These are phyloP conservation scores for Boleophthalmus pectinirostris DNA, from an alignment of 2,113 vertebrate genomes.

Conservation along the genomic window DNA sequence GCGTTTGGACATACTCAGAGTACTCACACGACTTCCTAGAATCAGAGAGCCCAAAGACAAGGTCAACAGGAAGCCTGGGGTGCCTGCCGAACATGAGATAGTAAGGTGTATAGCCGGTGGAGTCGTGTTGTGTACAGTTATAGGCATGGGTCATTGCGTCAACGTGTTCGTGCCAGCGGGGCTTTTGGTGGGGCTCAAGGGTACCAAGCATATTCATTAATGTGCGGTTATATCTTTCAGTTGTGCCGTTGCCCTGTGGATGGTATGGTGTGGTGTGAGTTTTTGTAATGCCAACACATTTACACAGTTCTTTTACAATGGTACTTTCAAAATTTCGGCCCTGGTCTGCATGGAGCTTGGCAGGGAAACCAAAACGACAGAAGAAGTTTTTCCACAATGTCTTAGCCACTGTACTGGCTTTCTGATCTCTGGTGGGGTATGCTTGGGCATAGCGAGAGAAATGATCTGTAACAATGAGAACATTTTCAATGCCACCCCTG, in stretches of 20 bases:
- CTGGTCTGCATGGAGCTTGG: neutral
- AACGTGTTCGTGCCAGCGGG: too few species aligned
- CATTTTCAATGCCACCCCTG: slow-evolving; percentile 8
- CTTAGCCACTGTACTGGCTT: neutral
- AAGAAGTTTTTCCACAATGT: neutral
- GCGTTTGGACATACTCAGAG: slow-evolving; percentile 7
- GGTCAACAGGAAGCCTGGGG: slow-evolving; percentile 9
- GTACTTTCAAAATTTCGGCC: too few species aligned
- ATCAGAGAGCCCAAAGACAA: neutral
- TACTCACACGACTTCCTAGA: neutral
- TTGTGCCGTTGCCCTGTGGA: too few species aligned
- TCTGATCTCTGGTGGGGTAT: slow-evolving; percentile 27
- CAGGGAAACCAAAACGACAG: slow-evolving; percentile 15
- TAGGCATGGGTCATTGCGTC: too few species aligned
- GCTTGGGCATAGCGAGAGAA: slow-evolving; percentile 15
- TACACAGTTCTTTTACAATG: too few species aligned
- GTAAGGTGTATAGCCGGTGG: neutral
- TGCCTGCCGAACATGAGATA: slow-evolving; percentile 19
- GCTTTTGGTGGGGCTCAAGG: too few species aligned
- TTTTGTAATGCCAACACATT: too few species aligned
- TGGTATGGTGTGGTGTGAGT: too few species aligned
- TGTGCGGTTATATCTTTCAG: too few species aligned
- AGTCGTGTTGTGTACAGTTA: too few species aligned
- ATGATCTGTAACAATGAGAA: slow-evolving; percentile 22
- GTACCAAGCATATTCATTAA: too few species aligned